Conservation (phyloP, 2,888 invertebrate genomes). For the Cheilosia urbana region DNA sequence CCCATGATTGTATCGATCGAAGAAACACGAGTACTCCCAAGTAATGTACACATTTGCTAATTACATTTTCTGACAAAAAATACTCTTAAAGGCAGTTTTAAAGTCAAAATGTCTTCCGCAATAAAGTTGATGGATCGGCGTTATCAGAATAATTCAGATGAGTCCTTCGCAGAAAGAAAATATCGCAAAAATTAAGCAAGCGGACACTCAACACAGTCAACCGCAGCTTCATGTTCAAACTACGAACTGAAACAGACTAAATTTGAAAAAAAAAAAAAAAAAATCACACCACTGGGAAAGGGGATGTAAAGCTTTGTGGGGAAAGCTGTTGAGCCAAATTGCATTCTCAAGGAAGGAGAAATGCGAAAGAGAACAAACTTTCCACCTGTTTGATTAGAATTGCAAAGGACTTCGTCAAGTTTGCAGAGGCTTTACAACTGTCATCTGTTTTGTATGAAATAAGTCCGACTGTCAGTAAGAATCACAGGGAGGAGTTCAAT, state of each 20-base stretch:
- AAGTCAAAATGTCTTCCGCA: too few relatives aligned
- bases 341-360: neutral
- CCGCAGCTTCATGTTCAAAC: neutral
- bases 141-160: too few relatives aligned
- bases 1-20: neutral
- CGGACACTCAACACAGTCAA: neutral
- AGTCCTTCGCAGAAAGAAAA: neutral
- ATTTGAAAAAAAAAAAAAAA: neutral
- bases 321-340: slow-evolving; percentile 9
- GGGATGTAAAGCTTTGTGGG: slow-evolving; percentile 4
- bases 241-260: neutral
- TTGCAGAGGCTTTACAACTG: slow-evolving; percentile 23
- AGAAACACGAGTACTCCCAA: slow-evolving; percentile 24
- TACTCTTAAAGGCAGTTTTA: too few relatives aligned
- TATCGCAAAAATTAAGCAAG: too few relatives aligned
- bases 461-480: neutral
- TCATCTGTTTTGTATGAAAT: neutral
- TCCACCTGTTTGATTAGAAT: slow-evolving; percentile 48
- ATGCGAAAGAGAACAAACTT: neutral
- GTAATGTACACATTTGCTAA: neutral
- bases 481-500: too few relatives aligned
- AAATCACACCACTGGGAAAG: neutral
- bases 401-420: slow-evolving; percentile 34
- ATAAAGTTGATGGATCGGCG: too few relatives aligned
- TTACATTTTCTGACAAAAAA: too few relatives aligned